Conservation (phyloP, 2,797 vertebrate species). For the Fringilla coelebs region DNA sequence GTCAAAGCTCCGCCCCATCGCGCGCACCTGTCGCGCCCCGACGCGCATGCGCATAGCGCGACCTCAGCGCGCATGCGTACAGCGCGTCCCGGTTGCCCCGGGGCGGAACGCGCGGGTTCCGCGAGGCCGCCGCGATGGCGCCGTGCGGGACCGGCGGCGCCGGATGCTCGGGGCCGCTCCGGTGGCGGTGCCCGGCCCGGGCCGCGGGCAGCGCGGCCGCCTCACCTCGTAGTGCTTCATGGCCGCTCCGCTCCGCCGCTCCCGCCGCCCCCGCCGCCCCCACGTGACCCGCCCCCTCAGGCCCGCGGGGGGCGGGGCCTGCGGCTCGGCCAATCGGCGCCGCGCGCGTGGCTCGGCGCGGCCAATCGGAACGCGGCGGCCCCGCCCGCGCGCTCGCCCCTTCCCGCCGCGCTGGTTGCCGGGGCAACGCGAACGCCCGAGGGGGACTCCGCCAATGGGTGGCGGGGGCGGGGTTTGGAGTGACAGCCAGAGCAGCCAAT, state of each 20-base stretch:
- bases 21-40: fast-evolving
- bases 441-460: no score
- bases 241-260: not conserved
- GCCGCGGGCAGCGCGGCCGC: not conserved
- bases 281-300: not conserved
- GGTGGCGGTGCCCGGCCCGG: not conserved
- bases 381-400: not conserved
- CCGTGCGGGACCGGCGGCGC: not conserved
- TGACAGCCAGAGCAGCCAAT: no score
- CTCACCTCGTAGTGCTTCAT: not conserved
- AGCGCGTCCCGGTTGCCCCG: not conserved
- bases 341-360: not conserved
- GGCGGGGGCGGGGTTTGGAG: no score
- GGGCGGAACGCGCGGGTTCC: not conserved
- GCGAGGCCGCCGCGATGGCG: not conserved
- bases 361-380: not conserved
- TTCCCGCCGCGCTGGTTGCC: not conserved
- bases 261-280: not conserved
- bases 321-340: not conserved
- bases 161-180: not conserved
- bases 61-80: not conserved
- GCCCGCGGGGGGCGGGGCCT: not conserved
- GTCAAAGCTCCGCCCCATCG: no score
- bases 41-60: not conserved
- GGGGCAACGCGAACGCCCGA: not conserved